A percentile compares a stretch with the other conserved stretches of the same genome.
phyloP scores from a whole-genome alignment of 2,797 vertebrate genomes.

The Rhinoraja longicauda region DNA sequence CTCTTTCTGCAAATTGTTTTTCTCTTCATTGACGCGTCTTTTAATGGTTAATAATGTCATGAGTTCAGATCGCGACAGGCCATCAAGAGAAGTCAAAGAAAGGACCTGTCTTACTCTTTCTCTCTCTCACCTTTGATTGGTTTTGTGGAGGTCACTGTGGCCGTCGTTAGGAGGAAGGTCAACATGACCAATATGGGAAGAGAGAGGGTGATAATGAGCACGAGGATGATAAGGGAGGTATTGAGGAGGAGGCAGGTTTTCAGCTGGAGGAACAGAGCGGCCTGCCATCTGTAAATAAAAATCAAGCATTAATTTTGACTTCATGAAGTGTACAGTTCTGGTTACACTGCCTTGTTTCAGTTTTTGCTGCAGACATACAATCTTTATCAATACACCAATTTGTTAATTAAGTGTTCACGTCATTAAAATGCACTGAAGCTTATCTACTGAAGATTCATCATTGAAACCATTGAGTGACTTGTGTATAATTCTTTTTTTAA shows the following conservation, averaged over 20 bases:
- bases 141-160: background rate
- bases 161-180: slow-evolving; percentile 54
- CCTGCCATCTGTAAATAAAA: slow-evolving; percentile 48
- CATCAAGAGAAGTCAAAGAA: fast-evolving
- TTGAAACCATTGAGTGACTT: background rate
- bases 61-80: background rate
- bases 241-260: background rate
- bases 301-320: background rate
- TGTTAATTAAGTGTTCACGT: background rate
- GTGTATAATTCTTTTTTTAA: background rate
- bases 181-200: slow-evolving; percentile 45
- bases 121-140: slow-evolving; percentile 45
- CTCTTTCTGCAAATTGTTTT: background rate
- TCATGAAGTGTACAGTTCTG: background rate
- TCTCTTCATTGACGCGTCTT: background rate
- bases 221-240: background rate
- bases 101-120: background rate
- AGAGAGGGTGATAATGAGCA: slow-evolving; percentile 40
- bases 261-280: background rate
- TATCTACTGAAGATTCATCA: background rate
- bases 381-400: background rate
- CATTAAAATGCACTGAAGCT: background rate
- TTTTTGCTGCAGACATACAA: background rate
- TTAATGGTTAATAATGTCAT: background rate
- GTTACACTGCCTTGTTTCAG: background rate